Evolutionary conservation across 2,888 invertebrate species (phyloP).

Genomic region (Rhingia rostrata): DNA sequence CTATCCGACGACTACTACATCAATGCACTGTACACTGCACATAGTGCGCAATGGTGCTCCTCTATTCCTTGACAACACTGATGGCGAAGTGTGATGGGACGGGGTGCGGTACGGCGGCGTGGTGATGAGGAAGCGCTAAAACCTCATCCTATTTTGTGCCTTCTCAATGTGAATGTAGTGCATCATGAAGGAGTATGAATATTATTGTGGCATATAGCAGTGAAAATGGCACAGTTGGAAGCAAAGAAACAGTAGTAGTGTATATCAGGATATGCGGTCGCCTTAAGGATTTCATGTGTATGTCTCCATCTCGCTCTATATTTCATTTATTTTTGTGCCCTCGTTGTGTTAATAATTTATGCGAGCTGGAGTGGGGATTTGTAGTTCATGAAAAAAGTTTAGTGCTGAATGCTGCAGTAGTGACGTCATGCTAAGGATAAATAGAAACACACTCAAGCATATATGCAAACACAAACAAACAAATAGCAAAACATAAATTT

Average conservation of each 20-base stretch:
- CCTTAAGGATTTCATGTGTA: conserved; percentile 45
- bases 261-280: conserved; percentile 39
- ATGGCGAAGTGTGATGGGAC: not conserved
- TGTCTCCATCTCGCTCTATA: not conserved
- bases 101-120: not conserved
- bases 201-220: conserved; percentile 20
- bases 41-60: conserved; percentile 13
- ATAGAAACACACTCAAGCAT: conserved; percentile 39
- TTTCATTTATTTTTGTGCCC: conserved; percentile 43
- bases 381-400: conserved; percentile 59
- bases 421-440: conserved; percentile 57
- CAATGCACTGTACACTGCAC: conserved; percentile 3
- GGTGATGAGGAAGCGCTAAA: not conserved
- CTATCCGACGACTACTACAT: not conserved
- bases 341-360: conserved; percentile 60
- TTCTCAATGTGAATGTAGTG: conserved; percentile 11
- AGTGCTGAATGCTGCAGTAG: conserved; percentile 55
- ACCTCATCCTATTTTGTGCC: conserved; percentile 13
- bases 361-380: conserved; percentile 21
- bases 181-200: conserved; percentile 14
- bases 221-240: conserved; percentile 24
- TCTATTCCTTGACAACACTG: conserved; percentile 1
- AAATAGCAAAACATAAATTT: conserved; percentile 25
- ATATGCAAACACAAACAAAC: not conserved
- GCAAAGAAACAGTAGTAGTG: not conserved